Conservation (phyloP, 2,797 vertebrate species). For the Lycodopsis pacificus region DNA sequence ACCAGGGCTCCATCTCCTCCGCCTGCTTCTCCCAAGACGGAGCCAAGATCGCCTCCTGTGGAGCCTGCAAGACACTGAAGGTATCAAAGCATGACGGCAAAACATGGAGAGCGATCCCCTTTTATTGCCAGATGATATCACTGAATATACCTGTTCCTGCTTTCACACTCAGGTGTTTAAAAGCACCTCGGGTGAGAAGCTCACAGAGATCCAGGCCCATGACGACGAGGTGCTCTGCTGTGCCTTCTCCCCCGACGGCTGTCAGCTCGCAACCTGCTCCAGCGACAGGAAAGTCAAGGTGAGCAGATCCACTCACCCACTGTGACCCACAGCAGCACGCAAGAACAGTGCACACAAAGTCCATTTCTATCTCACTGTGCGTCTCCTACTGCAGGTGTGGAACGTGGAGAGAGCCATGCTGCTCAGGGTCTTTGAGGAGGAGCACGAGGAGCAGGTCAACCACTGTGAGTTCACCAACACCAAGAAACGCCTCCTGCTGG, state of each 20-base stretch:
- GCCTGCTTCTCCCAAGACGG: conserved; percentile 95
- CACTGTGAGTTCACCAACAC: conserved; percentile 93
- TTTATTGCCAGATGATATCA: not conserved
- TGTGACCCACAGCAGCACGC: not conserved
- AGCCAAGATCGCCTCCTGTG: conserved; percentile 93
- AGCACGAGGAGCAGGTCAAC: conserved; percentile 93
- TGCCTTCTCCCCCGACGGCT: conserved; percentile 91
- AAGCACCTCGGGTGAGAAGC: conserved; percentile 92
- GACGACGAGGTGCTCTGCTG: conserved; percentile 96
- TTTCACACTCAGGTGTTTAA: conserved; percentile 88
- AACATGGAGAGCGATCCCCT: not conserved
- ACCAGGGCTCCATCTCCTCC: conserved; percentile 92
- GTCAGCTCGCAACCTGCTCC: conserved; percentile 93
- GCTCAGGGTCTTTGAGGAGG: conserved; percentile 85
- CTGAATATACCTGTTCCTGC: not conserved
- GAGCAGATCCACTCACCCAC: not conserved
- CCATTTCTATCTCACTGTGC: too few species aligned
- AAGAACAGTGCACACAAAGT: not conserved
- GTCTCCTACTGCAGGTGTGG: conserved; percentile 86
- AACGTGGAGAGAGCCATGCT: conserved; percentile 85
- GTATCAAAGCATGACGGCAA: conserved; percentile 73
- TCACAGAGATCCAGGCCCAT: conserved; percentile 89
- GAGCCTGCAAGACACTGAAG: conserved; percentile 91
- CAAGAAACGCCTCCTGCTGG: conserved; percentile 85
- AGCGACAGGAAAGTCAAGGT: conserved; percentile 95